phyloP scores from a whole-genome alignment of 2,113 vertebrate species.

The Pantherophis guttatus region DNA sequence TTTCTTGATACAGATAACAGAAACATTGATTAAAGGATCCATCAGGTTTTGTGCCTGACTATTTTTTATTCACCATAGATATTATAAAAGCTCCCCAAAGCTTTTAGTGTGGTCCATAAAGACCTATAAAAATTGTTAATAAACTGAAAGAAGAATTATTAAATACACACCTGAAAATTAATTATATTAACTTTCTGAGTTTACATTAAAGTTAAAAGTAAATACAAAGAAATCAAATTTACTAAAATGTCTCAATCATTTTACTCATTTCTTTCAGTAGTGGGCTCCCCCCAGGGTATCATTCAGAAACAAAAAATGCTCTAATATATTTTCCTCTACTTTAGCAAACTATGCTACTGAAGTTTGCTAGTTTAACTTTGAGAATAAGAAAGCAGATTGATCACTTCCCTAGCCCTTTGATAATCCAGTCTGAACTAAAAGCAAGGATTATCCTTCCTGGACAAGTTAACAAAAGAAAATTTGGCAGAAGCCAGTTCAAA shows the following conservation, averaged over 20 bases:
- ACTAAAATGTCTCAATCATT: not conserved
- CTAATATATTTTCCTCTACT: not conserved
- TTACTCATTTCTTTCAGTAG: not conserved
- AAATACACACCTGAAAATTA: not conserved
- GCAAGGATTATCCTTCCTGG: not conserved
- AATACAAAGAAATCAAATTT: not conserved
- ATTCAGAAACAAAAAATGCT: not conserved
- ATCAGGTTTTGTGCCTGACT: not conserved
- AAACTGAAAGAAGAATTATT: not conserved
- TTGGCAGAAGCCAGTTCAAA: not conserved
- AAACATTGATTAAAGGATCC: not conserved
- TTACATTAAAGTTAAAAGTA: not conserved
- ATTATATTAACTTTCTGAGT: not conserved
- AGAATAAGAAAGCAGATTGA: not conserved
- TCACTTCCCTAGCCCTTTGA: not conserved
- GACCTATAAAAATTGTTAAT: not conserved
- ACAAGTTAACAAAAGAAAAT: not conserved
- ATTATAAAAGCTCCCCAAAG: not conserved
- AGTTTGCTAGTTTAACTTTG: not conserved
- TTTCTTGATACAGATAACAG: not conserved
- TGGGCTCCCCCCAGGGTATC: not conserved
- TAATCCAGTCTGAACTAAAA: not conserved
- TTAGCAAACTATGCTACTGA: not conserved
- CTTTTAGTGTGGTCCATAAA: not conserved
- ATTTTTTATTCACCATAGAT: not conserved